These are phyloP conservation scores for Plumapathes pennacea DNA, from an alignment of 92 coral and sea anemone genomes.

Conservation along the genomic window DNA sequence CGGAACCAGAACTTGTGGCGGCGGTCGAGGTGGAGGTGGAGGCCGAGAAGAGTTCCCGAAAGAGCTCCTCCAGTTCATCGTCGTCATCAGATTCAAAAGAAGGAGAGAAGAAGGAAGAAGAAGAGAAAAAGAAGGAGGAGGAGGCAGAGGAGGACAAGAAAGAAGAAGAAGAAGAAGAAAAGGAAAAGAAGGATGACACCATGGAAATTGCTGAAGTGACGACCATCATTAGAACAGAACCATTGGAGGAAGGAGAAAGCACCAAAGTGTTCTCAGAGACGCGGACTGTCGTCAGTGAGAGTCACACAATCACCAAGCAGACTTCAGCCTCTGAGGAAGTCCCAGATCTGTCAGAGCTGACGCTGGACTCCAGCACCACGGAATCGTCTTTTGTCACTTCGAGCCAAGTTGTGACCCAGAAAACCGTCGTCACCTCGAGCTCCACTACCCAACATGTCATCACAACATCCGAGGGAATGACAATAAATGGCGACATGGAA, in stretches of 20 bases:
- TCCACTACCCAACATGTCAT: constrained; percentile 71
- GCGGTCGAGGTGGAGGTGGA: constrained; percentile 30
- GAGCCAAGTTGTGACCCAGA: constrained; percentile 68
- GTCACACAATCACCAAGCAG: constrained; percentile 26
- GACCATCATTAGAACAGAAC: constrained; percentile 43
- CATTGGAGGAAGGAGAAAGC: constrained; percentile 15
- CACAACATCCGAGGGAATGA: constrained; percentile 63
- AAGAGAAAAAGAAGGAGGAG: constrained; percentile 47
- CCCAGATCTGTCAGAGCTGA: constrained; percentile 54
- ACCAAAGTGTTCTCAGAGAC: constrained; percentile 31
- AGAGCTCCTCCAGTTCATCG: constrained; percentile 60
- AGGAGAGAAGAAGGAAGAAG: constrained; percentile 52
- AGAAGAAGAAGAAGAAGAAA: constrained; percentile 46
- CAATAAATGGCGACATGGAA: constrained; percentile 72
- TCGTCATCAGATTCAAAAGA: constrained; percentile 62
- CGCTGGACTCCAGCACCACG: constrained; percentile 25
- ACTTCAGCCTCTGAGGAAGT: constrained; percentile 40
- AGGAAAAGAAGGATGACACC: constrained; percentile 29
- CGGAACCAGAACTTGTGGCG: constrained; percentile 63
- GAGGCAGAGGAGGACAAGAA: constrained; percentile 39
- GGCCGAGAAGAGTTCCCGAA: constrained; percentile 46
- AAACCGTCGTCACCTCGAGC: constrained; percentile 46
- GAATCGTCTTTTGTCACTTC: constrained; percentile 63
- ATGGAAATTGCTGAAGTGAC: constrained; percentile 34
- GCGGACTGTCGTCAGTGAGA: constrained; percentile 9